Base-by-base conservation (phyloP, 2,797 vertebrate genomes). In the Champsocephalus gunnari region DNA sequence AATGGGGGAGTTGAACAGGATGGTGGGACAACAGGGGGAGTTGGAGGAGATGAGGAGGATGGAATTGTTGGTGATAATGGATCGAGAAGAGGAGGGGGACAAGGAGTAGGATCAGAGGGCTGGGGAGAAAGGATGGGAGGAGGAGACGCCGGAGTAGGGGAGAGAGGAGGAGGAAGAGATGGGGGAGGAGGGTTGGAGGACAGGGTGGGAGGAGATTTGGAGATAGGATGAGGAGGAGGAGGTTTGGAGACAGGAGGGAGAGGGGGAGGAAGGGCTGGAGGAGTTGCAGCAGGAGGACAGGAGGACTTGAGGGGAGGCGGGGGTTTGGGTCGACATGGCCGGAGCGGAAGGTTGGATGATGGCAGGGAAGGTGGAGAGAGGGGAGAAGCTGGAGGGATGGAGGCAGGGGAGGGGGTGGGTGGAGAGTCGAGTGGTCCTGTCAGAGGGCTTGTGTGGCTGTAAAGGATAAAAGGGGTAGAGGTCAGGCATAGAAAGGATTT, bases 261-360 rank as follows among this genome's bases (percentile, higher is more conserved):
- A 50, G 72, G 62, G 57, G 77, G 80, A n/a, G 65, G 82, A 56
- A 58, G 77, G 61, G 85, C 16, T 0, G 64, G 73, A 69, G 75
- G 72, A 54, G 69, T 53, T 54, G 87, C 66, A 0, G 80, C 79
- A 49, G 81, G 79, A 83, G 85, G 82, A 53, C 83, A 64, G 71
- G 83, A 61, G 75, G 92, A 32, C 79, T 79, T 92, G 0, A 24
- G 0, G 3, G 72, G 74, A 32, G 79, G 71, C 1, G 85, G 85
- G 0, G 86, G 79, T 48, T 75, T 89, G 71, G 92, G 90, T 19
- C 91, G 87, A 32, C 80, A 67, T 9, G 91, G 92, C 21, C 87
- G 75, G 32, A 73, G 32, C 0, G 87, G 85, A 16, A 72, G 83
- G 3, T 67, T 53, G 38, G 77, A 71, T 17, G 75, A 62, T 16